Base-by-base conservation (phyloP, 2,888 invertebrate genomes). In the Troides helena region DNA sequence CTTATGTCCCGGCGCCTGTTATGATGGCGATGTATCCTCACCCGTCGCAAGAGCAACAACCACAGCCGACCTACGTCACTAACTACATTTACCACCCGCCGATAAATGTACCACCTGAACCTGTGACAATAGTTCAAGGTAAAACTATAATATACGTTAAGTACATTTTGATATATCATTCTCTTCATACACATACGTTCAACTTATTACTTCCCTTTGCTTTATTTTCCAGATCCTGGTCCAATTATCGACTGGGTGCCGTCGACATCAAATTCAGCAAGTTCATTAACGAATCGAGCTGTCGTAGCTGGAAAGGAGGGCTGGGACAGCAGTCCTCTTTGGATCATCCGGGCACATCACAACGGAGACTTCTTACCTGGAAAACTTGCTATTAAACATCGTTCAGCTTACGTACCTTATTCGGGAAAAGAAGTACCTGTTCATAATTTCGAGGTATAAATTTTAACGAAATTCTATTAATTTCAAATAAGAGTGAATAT, bases 281-380 rank as follows among this genome's bases (percentile, higher is more conserved):
- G 76, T 0, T 73, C 79, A 1, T 78, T 88, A 3, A 71, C 81
- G 3, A 81, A 82, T 39, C 82, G 81, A 39, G 93, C 92, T 0
- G 83, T 87, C 14, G 82, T 87, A 0, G 92, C 82, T 1, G 93
- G 93, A 5, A 85, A 79, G 64, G 93, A 93, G 72, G 92, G 85
- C 1, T 89, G 90, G 88, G 92, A 93, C 71, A 78, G 83, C 18
- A 92, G 89, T 72, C 92, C 92, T 0, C 78, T 93, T 10, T 92
- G 91, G 85, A 78, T 89, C 8, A 92, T 93, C 72, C 83, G 93
- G 69, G 85, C 92, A 0, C 87, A 89, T 59, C 86, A 90, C 73
- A 83, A 81, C 46, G 91, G 90, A 17, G 88, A 90, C 62, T 77
- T 89, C 1, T 74, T 92, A 6, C 92, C 91, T 0, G 93, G 93